Evolutionary conservation across 2,113 vertebrate genomes (phyloP), one percentile per base, ranked within the genome.

Genomic region (Tichodroma muraria): DNA sequence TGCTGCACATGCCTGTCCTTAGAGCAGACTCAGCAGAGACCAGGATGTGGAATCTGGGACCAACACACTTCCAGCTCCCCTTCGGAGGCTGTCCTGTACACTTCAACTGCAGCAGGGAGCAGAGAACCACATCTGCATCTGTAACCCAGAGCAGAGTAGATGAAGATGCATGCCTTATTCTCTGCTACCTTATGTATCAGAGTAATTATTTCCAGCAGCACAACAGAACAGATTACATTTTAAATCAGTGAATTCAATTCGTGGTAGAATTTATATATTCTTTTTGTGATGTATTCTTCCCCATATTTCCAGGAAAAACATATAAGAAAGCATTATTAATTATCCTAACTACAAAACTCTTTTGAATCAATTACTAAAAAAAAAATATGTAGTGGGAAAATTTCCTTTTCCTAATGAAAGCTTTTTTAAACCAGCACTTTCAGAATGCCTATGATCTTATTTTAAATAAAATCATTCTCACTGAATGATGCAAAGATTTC

Each of bases 21-120:
- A 1, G 5, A 60, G 50, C 27, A 82, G 56, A 12, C 47, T 42
- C 13, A 23, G 49, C 44, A 75, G 57, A 35, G 57, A 75, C 6
- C 0, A 2, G 12, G 63, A 37, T 13, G 27, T 28, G 33, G n/a
- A 37, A 27, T 45, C 25, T 45, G 56, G 70, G 47, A 71, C n/a
- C 24, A 49, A 3, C 20, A 59, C 17, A 3, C 10, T 35, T 28
- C 23, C 37, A 5, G 7, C 24, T 65, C 11, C 37, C 10, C n/a
- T 54, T 54, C 0, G 1, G 35, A 61, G n/a, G 19, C 52, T 84
- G 10, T 42, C 15, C 54, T 6, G 2, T 6, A 2, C 1, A 0
- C 15, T 52, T 27, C 71, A 44, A 53, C 53, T 27, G 31, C 45
- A 86, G 40, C 49, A 56, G 24, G 0, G 4, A 76, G 50, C 31